Evolutionary conservation across 2,113 vertebrate genomes (phyloP).

Genomic region (Phylloscopus trochiloides): DNA sequence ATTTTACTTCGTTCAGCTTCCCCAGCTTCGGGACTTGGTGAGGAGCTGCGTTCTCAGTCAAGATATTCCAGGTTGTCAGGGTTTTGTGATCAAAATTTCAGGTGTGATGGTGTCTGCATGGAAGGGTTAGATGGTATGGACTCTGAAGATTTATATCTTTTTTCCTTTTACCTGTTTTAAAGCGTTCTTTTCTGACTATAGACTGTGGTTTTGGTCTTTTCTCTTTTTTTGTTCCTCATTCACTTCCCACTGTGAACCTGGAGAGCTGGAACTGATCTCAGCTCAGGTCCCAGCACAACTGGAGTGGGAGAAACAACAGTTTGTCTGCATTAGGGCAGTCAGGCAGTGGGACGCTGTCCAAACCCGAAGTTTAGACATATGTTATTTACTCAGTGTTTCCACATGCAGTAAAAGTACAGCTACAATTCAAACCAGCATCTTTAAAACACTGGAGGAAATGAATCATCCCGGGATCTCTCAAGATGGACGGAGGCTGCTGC

Average conservation of each 20-base stretch:
- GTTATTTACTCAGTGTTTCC: slow-evolving; percentile 57
- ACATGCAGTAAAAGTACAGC: slow-evolving; percentile 42
- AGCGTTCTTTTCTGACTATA: neutral
- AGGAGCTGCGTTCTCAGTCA: neutral
- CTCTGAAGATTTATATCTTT: neutral
- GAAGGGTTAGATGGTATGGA: neutral
- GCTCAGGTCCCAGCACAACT: neutral
- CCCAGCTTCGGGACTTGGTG: neutral
- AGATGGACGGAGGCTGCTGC: neutral
- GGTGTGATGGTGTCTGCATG: neutral
- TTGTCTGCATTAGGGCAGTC: neutral
- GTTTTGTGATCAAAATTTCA: neutral
- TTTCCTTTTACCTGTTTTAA: neutral
- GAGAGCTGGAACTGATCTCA: neutral
- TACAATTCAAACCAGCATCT: slow-evolving; percentile 20
- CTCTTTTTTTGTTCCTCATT: neutral
- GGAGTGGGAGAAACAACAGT: neutral
- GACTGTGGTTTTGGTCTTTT: neutral
- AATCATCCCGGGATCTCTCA: neutral
- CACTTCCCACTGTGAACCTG: neutral
- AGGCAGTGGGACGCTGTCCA: slow-evolving; percentile 22
- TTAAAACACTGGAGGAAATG: slow-evolving; percentile 26
- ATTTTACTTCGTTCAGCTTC: neutral
- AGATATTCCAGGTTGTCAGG: neutral
- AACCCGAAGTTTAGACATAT: slow-evolving; percentile 38